These are phyloP conservation scores for Thryonomys swinderianus DNA, from an alignment of 2,113 vertebrate genomes.

Conservation along the genomic window DNA sequence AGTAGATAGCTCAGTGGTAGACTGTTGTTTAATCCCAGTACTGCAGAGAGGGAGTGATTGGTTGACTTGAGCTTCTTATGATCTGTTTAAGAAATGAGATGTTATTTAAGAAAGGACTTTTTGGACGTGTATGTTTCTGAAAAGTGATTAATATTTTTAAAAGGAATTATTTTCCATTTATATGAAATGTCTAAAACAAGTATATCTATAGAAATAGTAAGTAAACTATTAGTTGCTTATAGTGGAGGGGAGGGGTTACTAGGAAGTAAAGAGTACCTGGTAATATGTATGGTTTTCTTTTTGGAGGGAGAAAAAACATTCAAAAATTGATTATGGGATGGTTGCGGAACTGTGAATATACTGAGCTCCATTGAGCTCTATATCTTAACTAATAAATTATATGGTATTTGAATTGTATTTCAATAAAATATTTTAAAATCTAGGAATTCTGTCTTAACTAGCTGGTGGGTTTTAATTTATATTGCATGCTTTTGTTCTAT, in stretches of 20 bases:
- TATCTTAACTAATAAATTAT: neutral
- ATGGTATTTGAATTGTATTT: neutral
- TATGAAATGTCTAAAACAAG: neutral
- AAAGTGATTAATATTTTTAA: slow-evolving; percentile 20
- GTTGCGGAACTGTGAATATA: neutral
- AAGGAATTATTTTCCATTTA: neutral
- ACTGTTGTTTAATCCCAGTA: neutral
- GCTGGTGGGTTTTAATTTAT: neutral
- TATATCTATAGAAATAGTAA: neutral
- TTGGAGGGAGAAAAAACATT: neutral
- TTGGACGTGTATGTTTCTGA: neutral
- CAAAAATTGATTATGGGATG: neutral
- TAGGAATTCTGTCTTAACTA: neutral
- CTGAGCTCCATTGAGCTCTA: neutral
- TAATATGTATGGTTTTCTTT: neutral
- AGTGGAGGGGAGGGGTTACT: neutral
- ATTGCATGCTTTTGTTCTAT: neutral
- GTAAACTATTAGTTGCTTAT: neutral
- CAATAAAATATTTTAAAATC: neutral
- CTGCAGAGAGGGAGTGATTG: neutral
- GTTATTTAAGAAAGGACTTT: neutral
- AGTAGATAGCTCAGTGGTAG: neutral
- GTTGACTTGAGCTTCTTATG: neutral
- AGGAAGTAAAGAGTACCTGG: neutral
- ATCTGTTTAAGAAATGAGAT: slow-evolving; percentile 34